Evolutionary conservation across 2,113 vertebrate genomes (phyloP), one percentile per base, ranked within the genome.

Genomic region (Sapayoa aenigma): DNA sequence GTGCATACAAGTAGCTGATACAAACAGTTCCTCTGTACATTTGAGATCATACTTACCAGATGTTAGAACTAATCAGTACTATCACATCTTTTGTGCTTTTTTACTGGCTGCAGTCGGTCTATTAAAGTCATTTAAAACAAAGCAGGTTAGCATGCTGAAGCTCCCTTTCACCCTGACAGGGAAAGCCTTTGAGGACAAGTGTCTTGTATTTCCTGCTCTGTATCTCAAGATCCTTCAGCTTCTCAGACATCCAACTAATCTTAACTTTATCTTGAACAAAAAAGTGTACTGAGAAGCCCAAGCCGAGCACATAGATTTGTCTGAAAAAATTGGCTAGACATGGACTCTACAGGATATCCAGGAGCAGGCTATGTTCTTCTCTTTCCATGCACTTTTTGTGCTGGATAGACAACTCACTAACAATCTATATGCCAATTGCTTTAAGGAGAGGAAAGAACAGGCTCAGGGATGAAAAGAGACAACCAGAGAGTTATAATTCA

Each of bases 401-500:
- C 66, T 84, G 72, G 79, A 78, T 77, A 86, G 80, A 87, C 68
- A 89, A 84, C 83, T 94, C 3, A 0, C 80, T 96, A 96, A 89
- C 6, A 66, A 87, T 60, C 72, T 46, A n/a, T 30, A 27, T 87
- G 76, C 80, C 90, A 84, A 21, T 76, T 2, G 37, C 79, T 92
- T 84, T 78, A 93, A 93, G 92, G 83, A 92, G 42, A 92, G 95
- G 81, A 94, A 93, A 87, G 84, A 62, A 93, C 85, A 76, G 56
- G 84, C 73, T 89, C 55, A 52, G 52, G 31, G 65, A 94, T 95
- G 58, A 96, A 96, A 95, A 77, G 92, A 95, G 76, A 46, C 88
- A 95, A 80, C 73, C 56, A 89, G 88, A 88, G 90, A 78, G 94
- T 50, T 90, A 77, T 90, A 95, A 96, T 96, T 90, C 83, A 90